Conservation (phyloP, 2,888 invertebrate genomes). For the Drosophila lutescens region DNA sequence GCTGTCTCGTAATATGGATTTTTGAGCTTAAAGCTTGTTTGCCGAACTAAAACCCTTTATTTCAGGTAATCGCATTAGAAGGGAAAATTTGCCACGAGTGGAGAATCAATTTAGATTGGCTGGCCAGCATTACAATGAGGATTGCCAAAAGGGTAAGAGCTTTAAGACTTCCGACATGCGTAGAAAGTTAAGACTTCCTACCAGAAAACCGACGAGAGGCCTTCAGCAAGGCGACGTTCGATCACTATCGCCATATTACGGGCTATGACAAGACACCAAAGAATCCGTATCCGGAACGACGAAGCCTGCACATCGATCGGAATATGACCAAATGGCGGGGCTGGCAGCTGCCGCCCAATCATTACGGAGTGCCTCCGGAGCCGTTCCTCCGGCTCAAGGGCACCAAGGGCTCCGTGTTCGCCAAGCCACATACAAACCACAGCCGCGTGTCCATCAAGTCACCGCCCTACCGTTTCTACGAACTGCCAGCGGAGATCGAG, state of each 20-base stretch:
- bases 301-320: conserved; percentile 43
- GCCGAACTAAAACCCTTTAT: background rate
- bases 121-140: conserved; percentile 55
- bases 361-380: conserved; percentile 59
- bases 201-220: conserved; percentile 52
- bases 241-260: conserved; percentile 52
- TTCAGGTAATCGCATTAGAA: conserved; percentile 63
- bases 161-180: background rate
- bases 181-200: accelerated
- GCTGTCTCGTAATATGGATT: conserved; percentile 65
- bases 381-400: conserved; percentile 56
- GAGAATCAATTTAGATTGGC: conserved; percentile 57
- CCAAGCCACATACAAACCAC: conserved; percentile 50
- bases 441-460: conserved; percentile 45
- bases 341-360: conserved; percentile 78
- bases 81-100: conserved; percentile 46
- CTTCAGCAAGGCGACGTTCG: conserved; percentile 46
- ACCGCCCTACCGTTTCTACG: conserved; percentile 55
- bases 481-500: conserved; percentile 53
- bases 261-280: conserved; percentile 39
- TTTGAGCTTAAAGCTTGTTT: background rate
- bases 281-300: conserved; percentile 52
- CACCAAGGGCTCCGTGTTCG: conserved; percentile 66
- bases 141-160: conserved; percentile 52
- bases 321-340: conserved; percentile 46